Conservation (phyloP, 2,113 vertebrate species). For the Sprattus sprattus region DNA sequence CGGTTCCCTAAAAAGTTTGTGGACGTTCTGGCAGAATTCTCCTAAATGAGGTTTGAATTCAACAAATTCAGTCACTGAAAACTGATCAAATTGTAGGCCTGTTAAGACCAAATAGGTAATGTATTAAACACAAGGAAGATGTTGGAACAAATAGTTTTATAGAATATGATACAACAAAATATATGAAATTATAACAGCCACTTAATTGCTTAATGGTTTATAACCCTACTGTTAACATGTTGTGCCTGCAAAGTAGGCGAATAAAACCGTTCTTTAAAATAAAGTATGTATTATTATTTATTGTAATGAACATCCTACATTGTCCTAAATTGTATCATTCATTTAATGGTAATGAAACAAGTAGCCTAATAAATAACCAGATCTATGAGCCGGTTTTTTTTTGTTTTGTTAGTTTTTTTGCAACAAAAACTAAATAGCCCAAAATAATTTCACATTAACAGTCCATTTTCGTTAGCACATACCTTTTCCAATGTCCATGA, state of each 20-base stretch:
- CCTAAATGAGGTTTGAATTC: neutral
- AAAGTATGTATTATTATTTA: neutral
- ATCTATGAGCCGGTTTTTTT: too few relatives aligned
- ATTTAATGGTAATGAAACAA: neutral
- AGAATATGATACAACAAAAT: neutral
- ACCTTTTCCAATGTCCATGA: slow-evolving; percentile 75
- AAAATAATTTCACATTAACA: neutral
- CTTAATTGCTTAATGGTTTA: neutral
- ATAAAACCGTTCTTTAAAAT: neutral
- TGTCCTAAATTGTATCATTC: neutral
- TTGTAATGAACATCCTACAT: neutral
- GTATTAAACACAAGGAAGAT: neutral
- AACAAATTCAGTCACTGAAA: neutral
- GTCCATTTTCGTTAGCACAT: slow-evolving; percentile 35
- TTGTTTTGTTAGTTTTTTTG: neutral
- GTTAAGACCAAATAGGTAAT: neutral
- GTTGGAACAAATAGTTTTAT: neutral
- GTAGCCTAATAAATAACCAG: neutral
- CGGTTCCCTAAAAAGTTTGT: neutral
- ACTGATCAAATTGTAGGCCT: neutral
- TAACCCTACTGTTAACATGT: neutral
- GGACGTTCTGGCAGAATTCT: neutral
- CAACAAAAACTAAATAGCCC: neutral
- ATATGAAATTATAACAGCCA: neutral
- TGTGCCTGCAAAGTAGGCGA: too few relatives aligned